These are phyloP conservation scores for Lycaon pictus DNA, from an alignment of 2,113 vertebrate genomes.

Conservation along the genomic window DNA sequence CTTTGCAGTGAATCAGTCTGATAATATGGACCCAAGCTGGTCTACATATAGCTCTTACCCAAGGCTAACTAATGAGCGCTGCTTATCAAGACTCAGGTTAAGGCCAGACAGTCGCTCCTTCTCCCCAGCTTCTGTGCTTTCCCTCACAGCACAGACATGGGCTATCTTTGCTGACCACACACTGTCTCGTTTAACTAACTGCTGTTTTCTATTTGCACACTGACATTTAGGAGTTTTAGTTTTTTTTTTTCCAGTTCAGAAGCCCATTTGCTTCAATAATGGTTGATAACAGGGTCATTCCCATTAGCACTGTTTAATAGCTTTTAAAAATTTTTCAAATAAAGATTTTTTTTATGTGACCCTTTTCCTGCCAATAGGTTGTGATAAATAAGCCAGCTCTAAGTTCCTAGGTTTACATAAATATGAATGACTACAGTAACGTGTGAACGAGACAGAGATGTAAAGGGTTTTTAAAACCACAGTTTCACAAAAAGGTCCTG, in stretches of 20 bases:
- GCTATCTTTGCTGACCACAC: background rate
- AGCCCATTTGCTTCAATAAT: slow-evolving; percentile 51
- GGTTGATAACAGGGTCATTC: slow-evolving; percentile 35
- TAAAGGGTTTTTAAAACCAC: slow-evolving; percentile 77
- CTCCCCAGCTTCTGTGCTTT: background rate
- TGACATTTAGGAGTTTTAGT: slow-evolving; percentile 57
- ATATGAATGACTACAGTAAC: slow-evolving; percentile 78
- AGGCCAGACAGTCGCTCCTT: background rate
- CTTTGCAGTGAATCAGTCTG: background rate
- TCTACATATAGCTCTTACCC: background rate
- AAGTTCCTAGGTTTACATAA: slow-evolving; percentile 61
- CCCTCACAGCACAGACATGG: background rate
- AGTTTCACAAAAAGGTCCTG: slow-evolving; percentile 79
- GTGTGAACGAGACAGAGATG: slow-evolving; percentile 77
- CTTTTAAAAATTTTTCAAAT: background rate
- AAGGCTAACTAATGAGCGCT: background rate
- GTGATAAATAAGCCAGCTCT: slow-evolving; percentile 67
- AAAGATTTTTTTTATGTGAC: background rate
- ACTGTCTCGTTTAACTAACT: slow-evolving; percentile 14
- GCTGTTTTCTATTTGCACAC: slow-evolving; percentile 39
- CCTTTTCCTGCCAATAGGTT: slow-evolving; percentile 63
- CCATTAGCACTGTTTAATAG: slow-evolving; percentile 63
- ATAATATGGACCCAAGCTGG: background rate
- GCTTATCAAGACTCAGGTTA: background rate
- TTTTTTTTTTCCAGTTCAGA: slow-evolving; percentile 25